Evolutionary conservation across 2,888 invertebrate genomes (phyloP).

Genomic region (Drosophila conformis): DNA sequence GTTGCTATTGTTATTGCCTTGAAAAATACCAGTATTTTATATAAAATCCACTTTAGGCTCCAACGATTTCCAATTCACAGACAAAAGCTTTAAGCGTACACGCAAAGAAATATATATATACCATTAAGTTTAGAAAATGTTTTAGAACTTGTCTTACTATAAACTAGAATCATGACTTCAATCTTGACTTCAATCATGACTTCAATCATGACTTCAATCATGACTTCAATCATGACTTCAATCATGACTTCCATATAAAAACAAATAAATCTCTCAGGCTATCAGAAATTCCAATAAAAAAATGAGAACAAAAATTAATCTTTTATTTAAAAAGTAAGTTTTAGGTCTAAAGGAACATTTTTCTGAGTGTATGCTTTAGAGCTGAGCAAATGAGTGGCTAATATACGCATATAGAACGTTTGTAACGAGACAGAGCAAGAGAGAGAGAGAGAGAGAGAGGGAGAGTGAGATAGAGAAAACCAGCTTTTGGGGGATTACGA

Average conservation of each 20-base stretch:
- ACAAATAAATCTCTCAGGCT: background rate
- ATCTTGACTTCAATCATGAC: background rate
- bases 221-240: background rate
- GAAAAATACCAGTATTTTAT: conserved; percentile 50
- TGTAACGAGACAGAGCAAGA: background rate
- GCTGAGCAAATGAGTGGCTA: background rate
- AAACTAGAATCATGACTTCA: background rate
- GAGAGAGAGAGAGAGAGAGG: background rate
- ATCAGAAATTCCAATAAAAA: background rate
- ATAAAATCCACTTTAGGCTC: conserved; percentile 28
- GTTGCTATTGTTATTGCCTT: conserved; percentile 37
- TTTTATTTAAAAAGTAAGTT: background rate
- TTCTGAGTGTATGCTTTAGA: background rate
- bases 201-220: no score
- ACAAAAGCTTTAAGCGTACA: conserved; percentile 38
- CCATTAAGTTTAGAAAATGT: background rate
- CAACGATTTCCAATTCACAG: conserved; percentile 28
- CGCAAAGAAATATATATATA: background rate
- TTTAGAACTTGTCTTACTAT: background rate
- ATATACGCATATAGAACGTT: background rate
- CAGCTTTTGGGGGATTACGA: conserved; percentile 32
- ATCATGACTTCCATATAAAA: background rate
- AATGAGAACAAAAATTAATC: no score
- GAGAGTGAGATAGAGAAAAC: background rate
- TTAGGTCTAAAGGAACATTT: background rate